Percentiles rank a stretch among this genome's conserved stretches.
These are phyloP conservation scores for Anoplopoma fimbria DNA, from an alignment of 2,113 vertebrate genomes.

Conservation along the genomic window DNA sequence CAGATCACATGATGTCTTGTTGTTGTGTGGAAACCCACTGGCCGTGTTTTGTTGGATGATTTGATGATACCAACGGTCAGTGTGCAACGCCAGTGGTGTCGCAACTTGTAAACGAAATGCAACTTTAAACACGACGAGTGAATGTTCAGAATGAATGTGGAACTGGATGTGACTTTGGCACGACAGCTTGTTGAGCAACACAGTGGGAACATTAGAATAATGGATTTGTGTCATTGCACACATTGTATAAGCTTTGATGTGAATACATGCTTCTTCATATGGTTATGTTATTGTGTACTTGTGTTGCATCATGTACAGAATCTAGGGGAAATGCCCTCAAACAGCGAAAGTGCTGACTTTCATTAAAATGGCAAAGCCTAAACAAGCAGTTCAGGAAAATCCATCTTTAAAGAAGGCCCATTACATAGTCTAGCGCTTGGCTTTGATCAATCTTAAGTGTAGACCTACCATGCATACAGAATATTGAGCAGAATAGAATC, in stretches of 20 bases:
- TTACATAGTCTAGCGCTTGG: neutral
- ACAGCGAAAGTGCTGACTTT: constrained; percentile 2
- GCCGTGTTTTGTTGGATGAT: neutral
- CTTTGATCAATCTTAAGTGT: constrained; percentile 8
- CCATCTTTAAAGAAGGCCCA: neutral
- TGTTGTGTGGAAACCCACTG: neutral
- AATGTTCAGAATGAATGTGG: neutral
- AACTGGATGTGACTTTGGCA: neutral
- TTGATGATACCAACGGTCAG: neutral
- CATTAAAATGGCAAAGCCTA: neutral
- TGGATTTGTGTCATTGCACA: neutral
- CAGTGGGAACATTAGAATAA: neutral
- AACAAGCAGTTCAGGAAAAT: constrained; percentile 6
- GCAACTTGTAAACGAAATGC: neutral
- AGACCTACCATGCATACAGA: neutral
- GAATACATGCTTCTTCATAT: neutral
- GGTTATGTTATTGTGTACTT: neutral
- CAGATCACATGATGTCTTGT: neutral
- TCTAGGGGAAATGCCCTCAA: neutral
- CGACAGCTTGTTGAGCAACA: neutral
- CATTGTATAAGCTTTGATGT: neutral
- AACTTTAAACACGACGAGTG: neutral
- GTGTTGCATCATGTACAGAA: neutral
- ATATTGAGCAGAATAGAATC: neutral
- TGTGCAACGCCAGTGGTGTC: neutral